Conservation (phyloP, 2,797 vertebrate genomes). For the Mico argentatus region DNA sequence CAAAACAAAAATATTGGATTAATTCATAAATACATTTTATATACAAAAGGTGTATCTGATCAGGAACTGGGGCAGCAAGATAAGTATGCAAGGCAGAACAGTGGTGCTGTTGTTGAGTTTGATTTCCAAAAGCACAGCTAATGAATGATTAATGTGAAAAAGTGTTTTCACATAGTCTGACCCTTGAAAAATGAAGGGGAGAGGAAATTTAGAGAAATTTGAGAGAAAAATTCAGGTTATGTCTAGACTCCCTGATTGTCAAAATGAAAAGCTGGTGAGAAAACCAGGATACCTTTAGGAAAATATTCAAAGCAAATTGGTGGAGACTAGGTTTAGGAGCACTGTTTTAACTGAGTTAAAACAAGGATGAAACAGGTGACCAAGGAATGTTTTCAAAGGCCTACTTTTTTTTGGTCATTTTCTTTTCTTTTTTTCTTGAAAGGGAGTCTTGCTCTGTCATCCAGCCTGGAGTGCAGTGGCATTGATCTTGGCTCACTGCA, state of each 20-base stretch:
- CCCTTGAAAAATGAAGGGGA: constrained; percentile 20
- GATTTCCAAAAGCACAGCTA: neutral
- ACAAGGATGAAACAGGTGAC: neutral
- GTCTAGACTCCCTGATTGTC: constrained; percentile 36
- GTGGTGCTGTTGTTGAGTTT: neutral
- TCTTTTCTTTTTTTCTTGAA: neutral
- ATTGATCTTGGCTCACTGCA: neutral
- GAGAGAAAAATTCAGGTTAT: neutral
- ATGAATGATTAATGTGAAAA: neutral
- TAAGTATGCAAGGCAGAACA: neutral
- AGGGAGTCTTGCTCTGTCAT: neutral
- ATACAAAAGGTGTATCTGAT: neutral
- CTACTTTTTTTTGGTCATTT: neutral
- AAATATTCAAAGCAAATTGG: constrained; percentile 5
- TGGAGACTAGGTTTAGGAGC: neutral
- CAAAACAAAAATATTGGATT: neutral
- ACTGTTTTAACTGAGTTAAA: neutral
- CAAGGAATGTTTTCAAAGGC: neutral
- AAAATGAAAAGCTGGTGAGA: constrained; percentile 36
- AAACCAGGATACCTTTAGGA: constrained; percentile 41
- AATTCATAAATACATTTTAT: neutral
- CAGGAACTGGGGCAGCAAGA: neutral
- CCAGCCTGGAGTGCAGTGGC: neutral
- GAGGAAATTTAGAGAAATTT: constrained; percentile 24
- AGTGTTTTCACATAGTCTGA: neutral